These are phyloP conservation scores for Pangasianodon hypophthalmus DNA, from an alignment of 2,113 vertebrate genomes.

Conservation along the genomic window DNA sequence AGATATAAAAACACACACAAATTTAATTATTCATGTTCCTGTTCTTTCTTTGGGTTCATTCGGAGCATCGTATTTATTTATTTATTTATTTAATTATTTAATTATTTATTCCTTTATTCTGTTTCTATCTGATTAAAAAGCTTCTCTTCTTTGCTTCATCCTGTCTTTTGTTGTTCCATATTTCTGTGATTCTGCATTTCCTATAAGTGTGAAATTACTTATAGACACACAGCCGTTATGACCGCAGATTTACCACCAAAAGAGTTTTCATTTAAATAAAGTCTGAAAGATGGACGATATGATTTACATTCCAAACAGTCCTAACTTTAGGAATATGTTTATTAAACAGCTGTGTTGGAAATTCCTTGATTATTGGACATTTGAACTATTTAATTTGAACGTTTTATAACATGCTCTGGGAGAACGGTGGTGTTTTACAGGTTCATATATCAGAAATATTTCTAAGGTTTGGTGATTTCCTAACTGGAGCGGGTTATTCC, in stretches of 20 bases:
- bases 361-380: not conserved
- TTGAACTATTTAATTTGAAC: not conserved
- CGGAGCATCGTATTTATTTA: not conserved
- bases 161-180: constrained; percentile 31
- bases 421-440: not conserved
- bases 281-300: not conserved
- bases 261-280: not conserved
- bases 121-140: constrained; percentile 43
- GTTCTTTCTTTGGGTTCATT: not conserved
- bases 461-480: not conserved
- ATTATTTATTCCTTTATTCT: constrained; percentile 9
- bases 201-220: not conserved
- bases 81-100: constrained; percentile 1
- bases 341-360: not conserved
- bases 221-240: not conserved
- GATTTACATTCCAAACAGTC: not conserved
- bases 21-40: not conserved
- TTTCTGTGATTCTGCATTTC: constrained; percentile 3
- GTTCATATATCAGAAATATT: not conserved
- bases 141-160: not conserved
- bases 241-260: not conserved
- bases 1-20: not conserved
- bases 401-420: not conserved
- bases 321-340: not conserved
- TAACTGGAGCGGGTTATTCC: not conserved